Evolutionary conservation across 2,797 vertebrate genomes (phyloP), one percentile per base, ranked within the genome.

Genomic region (Helarctos malayanus): DNA sequence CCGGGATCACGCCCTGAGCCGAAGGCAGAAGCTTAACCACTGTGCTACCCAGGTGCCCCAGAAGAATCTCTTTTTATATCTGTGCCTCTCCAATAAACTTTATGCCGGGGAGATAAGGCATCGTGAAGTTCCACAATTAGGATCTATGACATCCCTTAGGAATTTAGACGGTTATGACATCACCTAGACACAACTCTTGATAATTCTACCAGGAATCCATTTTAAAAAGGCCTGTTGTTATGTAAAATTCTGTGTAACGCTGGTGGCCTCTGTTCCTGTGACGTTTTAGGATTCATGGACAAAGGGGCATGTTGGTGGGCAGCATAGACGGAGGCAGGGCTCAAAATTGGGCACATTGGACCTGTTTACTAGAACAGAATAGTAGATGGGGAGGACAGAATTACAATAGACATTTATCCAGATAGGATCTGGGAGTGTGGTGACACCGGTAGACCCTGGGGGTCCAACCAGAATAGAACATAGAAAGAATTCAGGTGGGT

Each of bases 161-260:
- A 91, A 80, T 84, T 75, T 75, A 85, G 86, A 68, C 4, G 7
- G n/a, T 32, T 78, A 1, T 69, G 21, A 16, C 18, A 86, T 35
- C 32, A 81, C 57, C 69, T 54, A 54, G 52, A 52, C 18, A 25
- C 19, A 63, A 18, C 49, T 84, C 35, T 38, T 69, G 45, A 54
- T 69, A 32, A 89, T 86, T 80, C 75, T 52, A 56, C 27, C 45
- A 86, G 92, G 49, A 94, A 86, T 86, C 76, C 29, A 89, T 73
- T 79, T 52, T 2, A 23, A 78, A 82, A 94, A 41, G 23, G 6
- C 68, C 47, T 25, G 41, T 76, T 91, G 15, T 76, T 45, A 59
- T 1, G 49, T 47, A 85, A 52, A 32, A 18, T 47, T 75, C 35
- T 6, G 21, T 27, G 15, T n/a, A 69, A 94, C 56, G 32, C 49